A percentile compares a stretch with the other conserved stretches of the same genome.
These are phyloP conservation scores for Pollenia amentaria DNA, from an alignment of 2,888 invertebrate genomes.

Conservation along the genomic window DNA sequence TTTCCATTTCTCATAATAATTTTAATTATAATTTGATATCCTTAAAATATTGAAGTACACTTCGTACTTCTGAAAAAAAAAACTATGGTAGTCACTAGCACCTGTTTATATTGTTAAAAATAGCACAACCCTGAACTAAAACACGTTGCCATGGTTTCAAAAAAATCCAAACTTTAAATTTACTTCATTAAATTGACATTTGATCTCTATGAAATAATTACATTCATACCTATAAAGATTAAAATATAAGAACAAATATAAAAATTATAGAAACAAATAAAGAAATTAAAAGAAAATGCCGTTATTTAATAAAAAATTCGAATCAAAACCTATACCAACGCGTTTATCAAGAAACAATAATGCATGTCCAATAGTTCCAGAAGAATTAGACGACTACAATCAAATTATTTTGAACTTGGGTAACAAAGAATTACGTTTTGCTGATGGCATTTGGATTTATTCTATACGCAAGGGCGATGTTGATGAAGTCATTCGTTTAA, in stretches of 20 bases:
- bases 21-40: background rate
- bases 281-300: slow-evolving; percentile 79
- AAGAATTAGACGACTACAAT: slow-evolving; percentile 83
- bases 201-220: background rate
- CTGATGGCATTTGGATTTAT: slow-evolving; percentile 84
- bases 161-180: background rate
- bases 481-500: slow-evolving; percentile 81
- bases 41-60: no score
- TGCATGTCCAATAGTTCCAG: slow-evolving; percentile 80
- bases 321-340: slow-evolving; percentile 81
- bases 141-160: slow-evolving; percentile 53
- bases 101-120: background rate
- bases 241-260: slow-evolving; percentile 7
- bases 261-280: slow-evolving; percentile 4
- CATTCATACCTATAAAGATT: background rate
- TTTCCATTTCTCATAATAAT: slow-evolving; percentile 46
- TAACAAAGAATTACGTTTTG: slow-evolving; percentile 82
- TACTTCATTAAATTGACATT: background rate
- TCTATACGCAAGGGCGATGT: slow-evolving; percentile 79
- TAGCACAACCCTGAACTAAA: background rate
- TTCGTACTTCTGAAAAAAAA: background rate
- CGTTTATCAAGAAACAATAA: slow-evolving; percentile 81
- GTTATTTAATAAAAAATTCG: slow-evolving; percentile 83
- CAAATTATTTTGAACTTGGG: slow-evolving; percentile 81
- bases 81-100: background rate